These are phyloP conservation scores for Loris lydekkerianus DNA, from an alignment of 2,797 vertebrate species.

Conservation along the genomic window DNA sequence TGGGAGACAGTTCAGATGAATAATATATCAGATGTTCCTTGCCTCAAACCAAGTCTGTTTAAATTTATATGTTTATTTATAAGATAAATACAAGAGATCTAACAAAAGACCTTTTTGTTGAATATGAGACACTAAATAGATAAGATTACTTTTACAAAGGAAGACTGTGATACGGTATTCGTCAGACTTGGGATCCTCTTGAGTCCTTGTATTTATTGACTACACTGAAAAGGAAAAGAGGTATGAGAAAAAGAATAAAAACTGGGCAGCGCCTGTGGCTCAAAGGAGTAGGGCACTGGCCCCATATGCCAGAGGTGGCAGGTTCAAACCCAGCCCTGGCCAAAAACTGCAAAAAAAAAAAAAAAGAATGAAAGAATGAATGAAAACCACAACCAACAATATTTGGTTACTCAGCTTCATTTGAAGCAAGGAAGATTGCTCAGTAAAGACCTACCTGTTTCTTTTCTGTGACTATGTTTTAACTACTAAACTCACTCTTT, in stretches of 20 bases:
- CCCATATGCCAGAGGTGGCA: too few relatives aligned
- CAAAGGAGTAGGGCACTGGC: too few relatives aligned
- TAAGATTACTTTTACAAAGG: background rate
- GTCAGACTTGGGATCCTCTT: background rate
- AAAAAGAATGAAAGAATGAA: background rate
- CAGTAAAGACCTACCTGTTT: background rate
- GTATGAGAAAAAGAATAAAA: background rate
- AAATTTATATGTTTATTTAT: background rate
- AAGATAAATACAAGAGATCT: background rate
- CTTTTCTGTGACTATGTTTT: conserved; percentile 25
- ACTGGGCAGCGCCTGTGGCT: too few relatives aligned
- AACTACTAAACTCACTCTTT: conserved; percentile 3
- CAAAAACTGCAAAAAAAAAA: too few relatives aligned
- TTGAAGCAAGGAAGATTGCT: background rate
- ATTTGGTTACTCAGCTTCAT: background rate
- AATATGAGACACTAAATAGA: background rate
- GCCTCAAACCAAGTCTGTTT: background rate
- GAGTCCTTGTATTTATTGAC: background rate
- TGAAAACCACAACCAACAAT: background rate
- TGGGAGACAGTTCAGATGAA: background rate
- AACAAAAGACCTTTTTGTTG: conserved; percentile 3
- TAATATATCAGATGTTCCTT: background rate
- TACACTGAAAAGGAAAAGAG: background rate
- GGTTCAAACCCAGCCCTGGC: too few relatives aligned
- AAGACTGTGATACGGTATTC: background rate